Conservation (phyloP, 2,797 vertebrate genomes). For the Pyrocephalus nanus region DNA sequence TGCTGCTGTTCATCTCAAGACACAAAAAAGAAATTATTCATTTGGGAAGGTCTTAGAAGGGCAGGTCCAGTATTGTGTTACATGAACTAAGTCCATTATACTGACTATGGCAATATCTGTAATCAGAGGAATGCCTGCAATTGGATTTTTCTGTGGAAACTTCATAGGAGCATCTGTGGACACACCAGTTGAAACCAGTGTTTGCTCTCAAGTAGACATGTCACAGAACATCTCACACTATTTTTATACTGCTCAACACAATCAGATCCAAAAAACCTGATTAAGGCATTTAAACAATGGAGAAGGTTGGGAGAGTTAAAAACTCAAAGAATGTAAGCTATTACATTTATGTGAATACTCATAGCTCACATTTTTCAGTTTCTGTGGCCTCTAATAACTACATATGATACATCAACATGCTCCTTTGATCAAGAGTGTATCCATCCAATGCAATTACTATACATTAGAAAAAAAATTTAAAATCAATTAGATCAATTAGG, state of each 20-base stretch:
- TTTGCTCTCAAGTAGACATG: neutral
- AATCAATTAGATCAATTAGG: neutral
- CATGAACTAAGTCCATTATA: neutral
- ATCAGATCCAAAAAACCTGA: neutral
- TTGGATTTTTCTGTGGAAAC: neutral
- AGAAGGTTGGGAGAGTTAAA: neutral
- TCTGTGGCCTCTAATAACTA: neutral
- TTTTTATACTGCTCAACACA: neutral
- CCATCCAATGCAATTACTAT: fast-evolving
- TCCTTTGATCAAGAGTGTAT: neutral
- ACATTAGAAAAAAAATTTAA: neutral
- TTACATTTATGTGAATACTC: neutral
- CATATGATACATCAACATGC: neutral
- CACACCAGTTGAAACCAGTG: neutral
- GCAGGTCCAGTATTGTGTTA: neutral
- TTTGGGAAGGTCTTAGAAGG: neutral
- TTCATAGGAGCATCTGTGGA: neutral
- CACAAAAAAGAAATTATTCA: neutral
- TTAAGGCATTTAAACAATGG: neutral
- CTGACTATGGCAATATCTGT: neutral
- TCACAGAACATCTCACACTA: neutral
- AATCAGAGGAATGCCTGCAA: fast-evolving
- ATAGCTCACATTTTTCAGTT: neutral
- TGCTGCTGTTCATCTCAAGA: neutral
- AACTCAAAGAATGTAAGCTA: neutral